A percentile compares a stretch with the other conserved stretches of the same genome.
Evolutionary conservation across 2,888 invertebrate genomes (phyloP).

Genomic region (Dynastes tityus): DNA sequence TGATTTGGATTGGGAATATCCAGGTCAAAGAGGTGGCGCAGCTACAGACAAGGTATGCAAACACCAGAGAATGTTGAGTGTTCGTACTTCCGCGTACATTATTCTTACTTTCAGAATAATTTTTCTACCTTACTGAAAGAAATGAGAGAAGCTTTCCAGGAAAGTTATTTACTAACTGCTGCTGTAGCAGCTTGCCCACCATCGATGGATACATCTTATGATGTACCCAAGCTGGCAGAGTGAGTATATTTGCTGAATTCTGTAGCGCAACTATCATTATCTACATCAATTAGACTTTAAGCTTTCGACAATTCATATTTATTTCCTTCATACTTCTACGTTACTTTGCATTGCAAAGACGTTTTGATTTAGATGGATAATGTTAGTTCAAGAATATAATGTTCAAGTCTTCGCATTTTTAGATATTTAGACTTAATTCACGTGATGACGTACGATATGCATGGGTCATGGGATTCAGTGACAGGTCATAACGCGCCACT

Average conservation of each 20-base stretch:
- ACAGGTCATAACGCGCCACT: conserved; percentile 82
- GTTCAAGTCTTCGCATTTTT: not conserved
- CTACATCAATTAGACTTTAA: not conserved
- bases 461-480: conserved; percentile 78
- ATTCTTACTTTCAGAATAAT: conserved; percentile 55
- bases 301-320: not conserved
- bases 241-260: conserved; percentile 60
- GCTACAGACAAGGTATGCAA: conserved; percentile 62
- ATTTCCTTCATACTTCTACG: not conserved
- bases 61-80: not conserved
- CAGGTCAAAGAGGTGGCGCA: conserved; percentile 72
- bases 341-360: no score
- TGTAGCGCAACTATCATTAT: no score
- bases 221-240: conserved; percentile 73
- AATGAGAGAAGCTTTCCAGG: conserved; percentile 73
- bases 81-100: not conserved
- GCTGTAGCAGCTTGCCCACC: conserved; percentile 75
- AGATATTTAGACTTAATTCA: conserved; percentile 79
- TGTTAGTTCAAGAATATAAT: no score
- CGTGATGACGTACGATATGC: conserved; percentile 84
- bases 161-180: conserved; percentile 73
- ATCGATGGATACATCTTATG: conserved; percentile 73
- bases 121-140: conserved; percentile 72
- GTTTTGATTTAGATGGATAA: no score
- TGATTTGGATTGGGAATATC: conserved; percentile 84